Conservation (phyloP, 2,113 vertebrate genomes). For the Lagopus muta region DNA sequence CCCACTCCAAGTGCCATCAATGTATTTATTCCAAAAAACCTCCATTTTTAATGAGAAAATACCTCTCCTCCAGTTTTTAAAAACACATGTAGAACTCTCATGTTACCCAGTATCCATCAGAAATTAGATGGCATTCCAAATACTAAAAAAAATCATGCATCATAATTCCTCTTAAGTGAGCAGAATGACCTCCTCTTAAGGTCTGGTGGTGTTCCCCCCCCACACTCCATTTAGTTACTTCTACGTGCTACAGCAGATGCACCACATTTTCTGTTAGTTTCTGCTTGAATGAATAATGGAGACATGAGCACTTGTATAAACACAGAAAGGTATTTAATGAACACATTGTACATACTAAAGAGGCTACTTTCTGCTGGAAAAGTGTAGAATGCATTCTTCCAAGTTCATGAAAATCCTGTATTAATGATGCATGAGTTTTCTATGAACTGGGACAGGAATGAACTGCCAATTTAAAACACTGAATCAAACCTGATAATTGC, state of each 20-base stretch:
- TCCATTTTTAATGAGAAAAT: neutral
- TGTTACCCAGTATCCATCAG: constrained; percentile 6
- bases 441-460: constrained; percentile 35
- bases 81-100: neutral
- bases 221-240: neutral
- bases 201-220: neutral
- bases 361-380: constrained; percentile 44
- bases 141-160: neutral
- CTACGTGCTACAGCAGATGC: neutral
- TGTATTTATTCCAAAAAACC: neutral
- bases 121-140: constrained; percentile 38
- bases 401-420: constrained; percentile 52
- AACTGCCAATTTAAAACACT: constrained; percentile 34
- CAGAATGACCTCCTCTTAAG: constrained; percentile 3
- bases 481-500: neutral
- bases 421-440: constrained; percentile 54
- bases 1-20: neutral
- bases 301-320: constrained; percentile 65
- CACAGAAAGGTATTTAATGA: constrained; percentile 67
- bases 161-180: constrained; percentile 1
- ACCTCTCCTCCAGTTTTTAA: neutral
- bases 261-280: constrained; percentile 45
- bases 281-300: constrained; percentile 62
- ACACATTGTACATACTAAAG: constrained; percentile 58
- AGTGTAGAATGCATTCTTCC: constrained; percentile 22